phyloP scores from a whole-genome alignment of 2,888 invertebrate genomes.

The Cerceris ruficornis region DNA sequence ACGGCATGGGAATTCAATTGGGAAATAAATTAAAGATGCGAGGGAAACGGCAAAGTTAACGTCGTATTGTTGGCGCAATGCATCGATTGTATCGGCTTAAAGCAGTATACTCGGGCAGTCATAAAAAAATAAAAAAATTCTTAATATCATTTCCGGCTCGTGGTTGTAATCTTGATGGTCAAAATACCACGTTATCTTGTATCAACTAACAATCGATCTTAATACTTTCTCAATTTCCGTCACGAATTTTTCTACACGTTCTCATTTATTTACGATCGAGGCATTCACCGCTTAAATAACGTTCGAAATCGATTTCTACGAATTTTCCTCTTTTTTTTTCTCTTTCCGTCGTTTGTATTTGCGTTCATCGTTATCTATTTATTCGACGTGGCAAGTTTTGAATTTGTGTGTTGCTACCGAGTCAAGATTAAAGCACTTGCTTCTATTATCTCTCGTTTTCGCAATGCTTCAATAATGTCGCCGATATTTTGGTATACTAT shows the following conservation, averaged over 20 bases:
- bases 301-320: too few relatives aligned
- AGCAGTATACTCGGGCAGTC: not conserved
- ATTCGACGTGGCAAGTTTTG: constrained; percentile 21
- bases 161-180: not conserved
- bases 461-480: constrained; percentile 11
- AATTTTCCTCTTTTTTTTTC: not conserved
- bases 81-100: constrained; percentile 5
- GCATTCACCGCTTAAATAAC: too few relatives aligned
- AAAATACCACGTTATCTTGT: constrained; percentile 45
- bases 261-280: too few relatives aligned
- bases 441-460: constrained; percentile 24
- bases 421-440: constrained; percentile 14
- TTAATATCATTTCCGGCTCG: not conserved
- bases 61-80: not conserved
- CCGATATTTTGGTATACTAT: constrained; percentile 29
- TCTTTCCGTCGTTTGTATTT: not conserved
- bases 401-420: constrained; percentile 26
- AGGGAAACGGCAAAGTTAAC: constrained; percentile 12
- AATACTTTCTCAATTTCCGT: constrained; percentile 6
- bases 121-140: constrained; percentile 16
- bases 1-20: constrained; percentile 29
- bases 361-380: not conserved
- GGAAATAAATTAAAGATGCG: constrained; percentile 39
- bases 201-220: constrained; percentile 19
- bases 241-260: not conserved